A percentile compares a stretch with the other conserved stretches of the same genome.
Evolutionary conservation across 2,797 vertebrate species (phyloP).

Genomic region (Bovichtus variegatus): DNA sequence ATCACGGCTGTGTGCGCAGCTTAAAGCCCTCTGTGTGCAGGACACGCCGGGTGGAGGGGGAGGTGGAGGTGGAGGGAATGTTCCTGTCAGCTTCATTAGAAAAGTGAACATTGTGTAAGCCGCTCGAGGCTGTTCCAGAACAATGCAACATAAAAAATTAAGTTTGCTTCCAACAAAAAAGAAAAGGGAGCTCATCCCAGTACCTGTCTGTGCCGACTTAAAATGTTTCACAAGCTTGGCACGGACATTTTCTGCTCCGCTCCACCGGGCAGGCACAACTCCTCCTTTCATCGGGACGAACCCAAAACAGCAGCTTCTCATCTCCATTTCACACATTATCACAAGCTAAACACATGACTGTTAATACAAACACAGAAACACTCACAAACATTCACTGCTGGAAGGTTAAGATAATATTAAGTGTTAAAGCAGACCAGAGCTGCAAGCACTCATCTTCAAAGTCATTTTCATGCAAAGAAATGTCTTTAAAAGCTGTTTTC

Average conservation of each 20-base stretch:
- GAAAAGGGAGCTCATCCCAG: constrained; percentile 82
- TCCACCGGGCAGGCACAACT: constrained; percentile 65
- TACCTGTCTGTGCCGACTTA: constrained; percentile 87
- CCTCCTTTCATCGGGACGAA: constrained; percentile 83
- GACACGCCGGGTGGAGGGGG: constrained; percentile 35
- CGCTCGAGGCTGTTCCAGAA: constrained; percentile 81
- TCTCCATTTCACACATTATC: constrained; percentile 21
- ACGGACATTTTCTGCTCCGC: constrained; percentile 59
- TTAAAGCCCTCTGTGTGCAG: constrained; percentile 64
- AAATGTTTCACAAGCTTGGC: constrained; percentile 89
- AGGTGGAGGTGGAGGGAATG: constrained; percentile 22
- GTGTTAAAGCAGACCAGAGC: no score
- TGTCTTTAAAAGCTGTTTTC: no score
- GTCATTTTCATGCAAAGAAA: no score
- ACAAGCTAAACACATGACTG: neutral
- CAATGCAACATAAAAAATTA: constrained; percentile 86
- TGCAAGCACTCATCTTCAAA: no score
- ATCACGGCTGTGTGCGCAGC: constrained; percentile 70
- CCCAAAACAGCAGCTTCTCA: constrained; percentile 67
- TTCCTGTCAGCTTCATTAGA: constrained; percentile 77
- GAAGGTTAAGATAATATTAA: no score
- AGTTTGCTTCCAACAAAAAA: constrained; percentile 83
- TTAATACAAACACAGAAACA: no score
- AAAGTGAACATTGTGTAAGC: constrained; percentile 71
- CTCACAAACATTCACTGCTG: no score